Evolutionary conservation across 2,797 vertebrate genomes (phyloP).

Genomic region (Gambusia yucatana): DNA sequence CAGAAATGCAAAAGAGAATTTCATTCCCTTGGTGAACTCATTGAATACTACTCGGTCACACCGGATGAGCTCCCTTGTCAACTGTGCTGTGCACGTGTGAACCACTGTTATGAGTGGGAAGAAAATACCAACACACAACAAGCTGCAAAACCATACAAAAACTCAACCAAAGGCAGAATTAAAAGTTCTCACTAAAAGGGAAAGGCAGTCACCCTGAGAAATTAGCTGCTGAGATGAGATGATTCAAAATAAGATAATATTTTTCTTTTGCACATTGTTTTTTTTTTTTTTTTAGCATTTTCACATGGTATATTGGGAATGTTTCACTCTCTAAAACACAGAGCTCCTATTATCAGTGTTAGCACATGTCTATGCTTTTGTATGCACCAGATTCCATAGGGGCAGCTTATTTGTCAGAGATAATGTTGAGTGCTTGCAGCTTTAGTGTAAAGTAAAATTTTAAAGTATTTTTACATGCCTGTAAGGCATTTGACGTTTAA

Average conservation of each 20-base stretch:
- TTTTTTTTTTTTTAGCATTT: slow-evolving; percentile 1
- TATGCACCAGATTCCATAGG: slow-evolving; percentile 2
- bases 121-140: slow-evolving; percentile 72
- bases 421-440: slow-evolving; percentile 25
- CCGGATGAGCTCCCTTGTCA: slow-evolving; percentile 83
- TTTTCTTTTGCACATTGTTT: slow-evolving; percentile 29
- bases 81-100: slow-evolving; percentile 84
- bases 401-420: slow-evolving; percentile 27
- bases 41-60: slow-evolving; percentile 84
- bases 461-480: slow-evolving; percentile 24
- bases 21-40: slow-evolving; percentile 83
- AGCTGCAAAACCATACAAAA: slow-evolving; percentile 35
- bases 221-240: slow-evolving; percentile 6
- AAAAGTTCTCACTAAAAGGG: slow-evolving; percentile 41
- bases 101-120: slow-evolving; percentile 90
- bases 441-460: slow-evolving; percentile 38
- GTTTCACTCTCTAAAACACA: slow-evolving; percentile 26
- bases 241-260: slow-evolving; percentile 21
- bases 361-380: slow-evolving; percentile 39
- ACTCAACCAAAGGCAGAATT: slow-evolving; percentile 27
- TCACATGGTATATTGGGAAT: slow-evolving; percentile 35
- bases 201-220: slow-evolving; percentile 42
- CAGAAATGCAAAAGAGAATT: slow-evolving; percentile 88
- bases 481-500: background rate
- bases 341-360: slow-evolving; percentile 31